Base-by-base conservation (phyloP, 2,888 invertebrate species). In the Sarcophaga variegata region DNA sequence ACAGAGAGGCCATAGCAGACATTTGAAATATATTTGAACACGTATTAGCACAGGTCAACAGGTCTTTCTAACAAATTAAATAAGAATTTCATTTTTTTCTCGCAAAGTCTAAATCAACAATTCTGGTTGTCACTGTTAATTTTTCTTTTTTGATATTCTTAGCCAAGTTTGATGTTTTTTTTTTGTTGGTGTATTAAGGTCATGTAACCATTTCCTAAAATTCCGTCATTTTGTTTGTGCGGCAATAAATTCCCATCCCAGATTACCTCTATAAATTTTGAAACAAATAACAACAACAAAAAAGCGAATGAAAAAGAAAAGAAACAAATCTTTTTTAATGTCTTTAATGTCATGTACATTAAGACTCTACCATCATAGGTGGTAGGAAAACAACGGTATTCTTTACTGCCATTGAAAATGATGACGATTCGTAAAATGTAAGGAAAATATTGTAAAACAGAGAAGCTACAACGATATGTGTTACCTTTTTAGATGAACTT, bases 161-260 rank as follows among this genome's bases (percentile, higher is more conserved):
- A 17, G 2, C 12, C 54, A 2, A 12, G 17, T 54, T 14, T 54
- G 4, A 14, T 54, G 5, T 54, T 54, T 54, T 3, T 4, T 4
- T 54, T 54, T 14, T 17, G 12, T 14, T 20, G 47, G 12, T 20
- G 14, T 59, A 83, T 77, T 77, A 77, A 77, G 77, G 82, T 83
- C 77, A 77, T 77, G 66, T 71, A 47, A 83, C 47, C 20, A 72
- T 77, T 72, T 77, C 49, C 59, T 64, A 59, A 71, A 70, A 14
- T 17, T 54, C 20, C 27, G 4, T 64, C 37, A 71, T 72, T 83
- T 70, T 77, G n/a, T 66, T 62, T n/a, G 54, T 64, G 63, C 20
- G 17, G 3, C 59, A 60, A 60, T 22, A 83, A 79, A 69, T 79
- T 83, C 63, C 59, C 79, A 79, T 62, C 17, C 47, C 49, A 79